These are phyloP conservation scores for Melanostoma scalare DNA, from an alignment of 2,888 invertebrate species.

Conservation along the genomic window DNA sequence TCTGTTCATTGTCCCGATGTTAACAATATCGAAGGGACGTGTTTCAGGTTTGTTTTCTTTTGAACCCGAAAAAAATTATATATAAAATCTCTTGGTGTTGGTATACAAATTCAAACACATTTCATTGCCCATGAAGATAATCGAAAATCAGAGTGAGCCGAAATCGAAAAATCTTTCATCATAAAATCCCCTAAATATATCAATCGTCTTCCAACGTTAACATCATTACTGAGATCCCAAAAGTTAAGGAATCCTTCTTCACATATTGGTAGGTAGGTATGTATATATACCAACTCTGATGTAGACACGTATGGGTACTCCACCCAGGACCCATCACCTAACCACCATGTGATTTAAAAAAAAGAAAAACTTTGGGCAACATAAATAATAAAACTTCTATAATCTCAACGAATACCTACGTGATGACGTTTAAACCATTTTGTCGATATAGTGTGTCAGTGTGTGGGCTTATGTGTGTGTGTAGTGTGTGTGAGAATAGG, in stretches of 20 bases:
- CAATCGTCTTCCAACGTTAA: slow-evolving; percentile 7
- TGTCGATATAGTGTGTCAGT: slow-evolving; percentile 1
- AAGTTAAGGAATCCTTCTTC: slow-evolving; percentile 12
- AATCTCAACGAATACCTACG: slow-evolving; percentile 81
- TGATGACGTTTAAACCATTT: slow-evolving; percentile 79
- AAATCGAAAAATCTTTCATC: not conserved
- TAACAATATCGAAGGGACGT: too few species aligned
- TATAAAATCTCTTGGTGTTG: too few species aligned
- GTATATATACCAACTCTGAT: not conserved
- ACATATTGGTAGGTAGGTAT: not conserved
- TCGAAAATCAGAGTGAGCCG: too few species aligned
- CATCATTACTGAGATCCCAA: slow-evolving; percentile 16
- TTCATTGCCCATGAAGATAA: too few species aligned
- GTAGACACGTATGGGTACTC: too few species aligned
- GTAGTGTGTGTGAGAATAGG: not conserved
- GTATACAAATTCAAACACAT: too few species aligned
- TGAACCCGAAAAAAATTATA: too few species aligned
- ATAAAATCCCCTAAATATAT: slow-evolving; percentile 15
- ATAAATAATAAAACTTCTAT: slow-evolving; percentile 75
- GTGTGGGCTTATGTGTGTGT: not conserved
- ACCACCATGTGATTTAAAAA: slow-evolving; percentile 30
- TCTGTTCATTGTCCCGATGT: too few species aligned
- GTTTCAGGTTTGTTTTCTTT: too few species aligned
- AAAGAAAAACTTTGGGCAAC: slow-evolving; percentile 11
- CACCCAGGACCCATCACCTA: too few species aligned